Conservation (phyloP, 2,113 vertebrate species). For the Melanostigma gelatinosum region DNA sequence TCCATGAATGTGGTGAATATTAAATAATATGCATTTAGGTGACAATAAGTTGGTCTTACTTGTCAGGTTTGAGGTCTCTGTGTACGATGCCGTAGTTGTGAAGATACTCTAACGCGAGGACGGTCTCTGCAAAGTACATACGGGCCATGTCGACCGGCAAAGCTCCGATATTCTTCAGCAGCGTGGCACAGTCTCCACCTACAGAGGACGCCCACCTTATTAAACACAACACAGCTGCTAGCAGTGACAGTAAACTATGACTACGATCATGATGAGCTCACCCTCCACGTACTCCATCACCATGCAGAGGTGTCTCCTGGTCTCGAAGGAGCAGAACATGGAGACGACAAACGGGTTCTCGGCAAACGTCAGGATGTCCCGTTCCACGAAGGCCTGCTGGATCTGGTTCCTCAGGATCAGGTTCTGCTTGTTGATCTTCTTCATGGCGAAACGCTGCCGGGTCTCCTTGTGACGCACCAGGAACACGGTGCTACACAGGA, state of each 20-base stretch:
- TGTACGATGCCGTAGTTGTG: constrained; percentile 99
- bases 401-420: constrained; percentile 97
- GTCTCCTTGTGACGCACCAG: constrained; percentile 94
- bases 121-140: constrained; percentile 98
- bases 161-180: constrained; percentile 96
- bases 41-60: constrained; percentile 81
- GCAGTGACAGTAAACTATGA: rapidly evolving
- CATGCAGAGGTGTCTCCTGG: constrained; percentile 96
- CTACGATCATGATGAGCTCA: constrained; percentile 46
- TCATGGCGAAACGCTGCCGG: constrained; percentile 97
- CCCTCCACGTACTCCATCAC: constrained; percentile 99
- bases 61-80: constrained; percentile 97
- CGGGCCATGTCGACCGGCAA: constrained; percentile 95
- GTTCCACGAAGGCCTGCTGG: constrained; percentile 97
- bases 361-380: constrained; percentile 96
- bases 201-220: not conserved
- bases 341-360: constrained; percentile 99
- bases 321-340: constrained; percentile 99
- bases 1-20: not conserved
- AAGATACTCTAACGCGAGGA: constrained; percentile 94
- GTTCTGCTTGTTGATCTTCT: constrained; percentile 99
- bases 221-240: not conserved
- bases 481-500: constrained; percentile 87
- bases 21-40: not conserved
- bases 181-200: constrained; percentile 97